phyloP scores from a whole-genome alignment of 2,888 invertebrate species.

The Caenorhabditis japonica region DNA sequence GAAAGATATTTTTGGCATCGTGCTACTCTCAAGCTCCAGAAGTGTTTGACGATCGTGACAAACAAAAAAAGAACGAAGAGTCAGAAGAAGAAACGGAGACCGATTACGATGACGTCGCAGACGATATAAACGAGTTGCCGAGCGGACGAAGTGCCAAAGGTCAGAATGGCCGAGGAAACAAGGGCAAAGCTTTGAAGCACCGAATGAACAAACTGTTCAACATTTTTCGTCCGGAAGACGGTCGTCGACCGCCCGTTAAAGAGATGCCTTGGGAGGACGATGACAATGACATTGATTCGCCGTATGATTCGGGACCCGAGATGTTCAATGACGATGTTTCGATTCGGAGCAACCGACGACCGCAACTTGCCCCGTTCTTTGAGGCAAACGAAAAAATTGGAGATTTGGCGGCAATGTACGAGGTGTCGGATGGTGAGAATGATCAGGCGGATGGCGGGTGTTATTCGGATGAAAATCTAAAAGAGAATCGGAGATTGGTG shows the following conservation, averaged over 20 bases:
- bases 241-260: conserved; percentile 32
- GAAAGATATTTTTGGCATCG: conserved; percentile 55
- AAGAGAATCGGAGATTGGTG: conserved; percentile 31
- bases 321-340: conserved; percentile 67
- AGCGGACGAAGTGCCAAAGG: conserved; percentile 44
- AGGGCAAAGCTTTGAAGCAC: conserved; percentile 43
- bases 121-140: conserved; percentile 43
- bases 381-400: conserved; percentile 49
- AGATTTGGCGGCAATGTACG: conserved; percentile 39
- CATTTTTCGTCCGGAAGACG: conserved; percentile 44
- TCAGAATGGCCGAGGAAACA: conserved; percentile 31
- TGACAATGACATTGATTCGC: conserved; percentile 40
- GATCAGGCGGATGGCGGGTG: conserved; percentile 39
- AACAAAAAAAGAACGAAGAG: conserved; percentile 60
- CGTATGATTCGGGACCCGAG: conserved; percentile 55
- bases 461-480: conserved; percentile 48
- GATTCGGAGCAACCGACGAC: conserved; percentile 73
- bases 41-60: conserved; percentile 52
- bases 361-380: conserved; percentile 69
- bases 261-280: conserved; percentile 48
- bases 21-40: conserved; percentile 63
- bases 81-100: conserved; percentile 61
- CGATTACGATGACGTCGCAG: conserved; percentile 59
- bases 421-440: conserved; percentile 43
- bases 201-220: conserved; percentile 45